Evolutionary conservation across 1,140 invertebrate genomes (phyloP).

Genomic region (Mactra quadrangularis): DNA sequence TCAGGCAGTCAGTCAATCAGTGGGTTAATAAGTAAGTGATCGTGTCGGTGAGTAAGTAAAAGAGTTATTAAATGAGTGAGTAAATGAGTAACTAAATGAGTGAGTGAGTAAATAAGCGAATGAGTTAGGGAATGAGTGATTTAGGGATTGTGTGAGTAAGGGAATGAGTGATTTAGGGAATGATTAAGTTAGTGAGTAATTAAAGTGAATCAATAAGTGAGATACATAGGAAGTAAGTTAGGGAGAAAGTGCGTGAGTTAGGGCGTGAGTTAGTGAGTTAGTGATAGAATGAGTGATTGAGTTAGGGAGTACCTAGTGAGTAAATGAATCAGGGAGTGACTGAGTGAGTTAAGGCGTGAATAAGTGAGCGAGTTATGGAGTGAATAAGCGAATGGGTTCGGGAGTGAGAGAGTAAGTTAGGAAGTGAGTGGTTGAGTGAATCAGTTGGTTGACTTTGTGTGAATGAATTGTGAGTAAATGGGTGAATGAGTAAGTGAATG

Average conservation of each 20-base stretch:
- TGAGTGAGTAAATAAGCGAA: constrained; percentile 16
- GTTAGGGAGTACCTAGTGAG: constrained; percentile 18
- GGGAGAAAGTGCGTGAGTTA: constrained; percentile 22
- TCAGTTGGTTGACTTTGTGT: too few relatives aligned
- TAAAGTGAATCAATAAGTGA: constrained; percentile 6
- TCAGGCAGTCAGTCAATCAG: constrained; percentile 27
- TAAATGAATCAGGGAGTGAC: constrained; percentile 2
- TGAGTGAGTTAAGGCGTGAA: constrained; percentile 9
- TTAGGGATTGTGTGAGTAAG: too few relatives aligned
- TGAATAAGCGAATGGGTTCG: constrained; percentile 49
- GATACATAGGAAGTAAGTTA: not conserved
- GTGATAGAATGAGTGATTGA: constrained; percentile 10
- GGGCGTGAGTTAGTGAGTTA: constrained; percentile 31
- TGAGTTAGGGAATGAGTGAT: not conserved
- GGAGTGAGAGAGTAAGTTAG: constrained; percentile 38
- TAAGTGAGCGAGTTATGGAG: constrained; percentile 50
- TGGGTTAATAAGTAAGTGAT: constrained; percentile 26
- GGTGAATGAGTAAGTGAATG: constrained; percentile 20
- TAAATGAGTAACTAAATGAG: not conserved
- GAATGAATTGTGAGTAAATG: not conserved
- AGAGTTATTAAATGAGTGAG: constrained; percentile 9
- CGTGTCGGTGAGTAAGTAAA: constrained; percentile 13
- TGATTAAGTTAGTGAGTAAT: constrained; percentile 14
- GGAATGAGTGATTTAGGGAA: not conserved
- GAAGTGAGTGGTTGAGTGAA: constrained; percentile 13